Conservation (phyloP, 2,888 invertebrate genomes). For the Podabrus alpinus region DNA sequence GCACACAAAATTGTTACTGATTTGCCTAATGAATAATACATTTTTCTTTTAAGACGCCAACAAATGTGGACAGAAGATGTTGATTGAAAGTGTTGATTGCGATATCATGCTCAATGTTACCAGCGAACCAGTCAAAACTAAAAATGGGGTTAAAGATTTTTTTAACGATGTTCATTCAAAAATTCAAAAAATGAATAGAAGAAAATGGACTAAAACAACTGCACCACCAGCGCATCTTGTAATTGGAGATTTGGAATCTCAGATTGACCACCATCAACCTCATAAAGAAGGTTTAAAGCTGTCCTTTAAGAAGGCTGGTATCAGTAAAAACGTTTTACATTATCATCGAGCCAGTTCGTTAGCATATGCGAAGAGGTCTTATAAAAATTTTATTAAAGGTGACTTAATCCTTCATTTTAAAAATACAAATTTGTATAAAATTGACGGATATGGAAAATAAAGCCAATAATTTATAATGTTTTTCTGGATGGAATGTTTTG, state of each 20-base stretch:
- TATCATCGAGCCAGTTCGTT: neutral
- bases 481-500: neutral
- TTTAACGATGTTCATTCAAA: neutral
- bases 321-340: no score
- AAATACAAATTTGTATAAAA: slow-evolving; percentile 48
- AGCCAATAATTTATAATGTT: neutral
- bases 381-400: slow-evolving; percentile 50
- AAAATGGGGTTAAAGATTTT: neutral
- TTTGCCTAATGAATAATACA: no score
- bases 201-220: neutral
- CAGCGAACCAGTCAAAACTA: neutral
- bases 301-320: neutral
- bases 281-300: neutral
- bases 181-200: neutral
- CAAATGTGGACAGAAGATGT: no score
- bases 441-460: slow-evolving; percentile 44
- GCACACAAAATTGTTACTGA: no score
- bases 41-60: no score
- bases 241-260: neutral
- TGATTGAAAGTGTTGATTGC: neutral
- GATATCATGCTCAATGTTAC: neutral
- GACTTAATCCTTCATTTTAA: slow-evolving; percentile 49
- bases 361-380: slow-evolving; percentile 46
- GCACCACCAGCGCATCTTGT: neutral
- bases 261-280: neutral